Evolutionary conservation across 2,888 invertebrate species (phyloP), one percentile per base, ranked within the genome.

Genomic region (Cantharis lateralis): DNA sequence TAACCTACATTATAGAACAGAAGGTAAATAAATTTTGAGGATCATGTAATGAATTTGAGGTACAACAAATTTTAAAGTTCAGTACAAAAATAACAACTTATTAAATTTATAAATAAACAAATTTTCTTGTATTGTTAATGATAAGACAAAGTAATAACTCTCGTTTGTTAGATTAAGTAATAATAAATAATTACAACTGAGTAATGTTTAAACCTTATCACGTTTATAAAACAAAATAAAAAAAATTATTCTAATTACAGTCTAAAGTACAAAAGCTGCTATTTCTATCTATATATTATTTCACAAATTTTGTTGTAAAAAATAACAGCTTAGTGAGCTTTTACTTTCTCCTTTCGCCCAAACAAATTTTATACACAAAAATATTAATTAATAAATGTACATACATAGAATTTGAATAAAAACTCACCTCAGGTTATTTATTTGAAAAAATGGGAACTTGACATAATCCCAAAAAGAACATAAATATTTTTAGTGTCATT

Each of bases 181-280:
- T 78, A 82, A 81, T 83, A 82, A 82, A 82, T 84, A 81, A 79
- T 79, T 79, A 70, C 24, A 70, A 76, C 68, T 68, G 70, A 72
- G 68, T 77, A 75, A 79, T 76, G 78, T 81, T 77, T 72, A 73
- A 78, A 80, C 81, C 79, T 81, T 82, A 83, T 81, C 82, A 82
- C 81, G 80, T 82, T 81, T 78, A 83, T 81, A 80, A 84, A 84
- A 82, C 80, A 75, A 81, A 81, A 75, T 76, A 66, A 78, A 76
- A 82, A 83, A 83, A 83, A 82, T 85, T 84, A 78, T 13, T 68
- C 75, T 75, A 75, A 78, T 75, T 83, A 82, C 81, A 84, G 78
- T 83, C 84, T 84, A 83, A 81, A 83, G 82, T 84, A 84, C 82
- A 84, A 84, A 86, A 85, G 84, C 85, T 84, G 85, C 84, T 85